phyloP scores from a whole-genome alignment of 2,888 invertebrate species.

The Caenorhabditis plicata region DNA sequence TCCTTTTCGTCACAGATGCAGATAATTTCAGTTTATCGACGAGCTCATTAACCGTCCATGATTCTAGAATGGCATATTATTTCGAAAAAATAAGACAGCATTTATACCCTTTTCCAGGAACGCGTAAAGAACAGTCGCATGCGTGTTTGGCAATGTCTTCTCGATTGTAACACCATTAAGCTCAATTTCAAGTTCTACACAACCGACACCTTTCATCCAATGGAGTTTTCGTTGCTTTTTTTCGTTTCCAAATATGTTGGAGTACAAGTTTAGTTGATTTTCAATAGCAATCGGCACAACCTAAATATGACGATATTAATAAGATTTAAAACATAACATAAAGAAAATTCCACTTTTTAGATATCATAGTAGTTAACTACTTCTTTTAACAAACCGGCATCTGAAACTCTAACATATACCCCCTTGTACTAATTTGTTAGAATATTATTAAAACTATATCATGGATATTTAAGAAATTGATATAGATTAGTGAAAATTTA shows the following conservation, averaged over 20 bases:
- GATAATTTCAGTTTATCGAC: slow-evolving; percentile 26
- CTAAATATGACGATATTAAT: too few relatives aligned
- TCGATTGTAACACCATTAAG: slow-evolving; percentile 44
- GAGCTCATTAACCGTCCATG: slow-evolving; percentile 46
- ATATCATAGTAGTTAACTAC: too few relatives aligned
- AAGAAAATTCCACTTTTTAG: too few relatives aligned
- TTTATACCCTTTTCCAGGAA: slow-evolving; percentile 49
- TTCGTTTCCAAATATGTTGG: slow-evolving; percentile 19
- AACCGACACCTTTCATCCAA: slow-evolving; percentile 44
- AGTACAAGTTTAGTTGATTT: slow-evolving; percentile 31
- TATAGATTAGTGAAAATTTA: not conserved
- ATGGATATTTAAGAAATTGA: too few relatives aligned
- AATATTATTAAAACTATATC: too few relatives aligned
- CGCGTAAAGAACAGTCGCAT: slow-evolving; percentile 48
- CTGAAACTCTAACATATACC: too few relatives aligned
- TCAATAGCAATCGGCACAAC: slow-evolving; percentile 29
- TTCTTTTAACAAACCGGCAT: too few relatives aligned
- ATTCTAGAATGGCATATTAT: slow-evolving; percentile 37
- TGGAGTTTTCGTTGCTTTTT: slow-evolving; percentile 42
- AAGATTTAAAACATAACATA: too few relatives aligned
- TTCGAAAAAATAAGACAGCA: too few relatives aligned
- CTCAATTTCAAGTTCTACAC: slow-evolving; percentile 42
- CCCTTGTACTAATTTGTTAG: too few relatives aligned
- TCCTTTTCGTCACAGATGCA: slow-evolving; percentile 25
- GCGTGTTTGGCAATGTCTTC: slow-evolving; percentile 40